Evolutionary conservation across 2,797 vertebrate genomes (phyloP), one percentile per base, ranked within the genome.

Genomic region (Australoheros facetus): DNA sequence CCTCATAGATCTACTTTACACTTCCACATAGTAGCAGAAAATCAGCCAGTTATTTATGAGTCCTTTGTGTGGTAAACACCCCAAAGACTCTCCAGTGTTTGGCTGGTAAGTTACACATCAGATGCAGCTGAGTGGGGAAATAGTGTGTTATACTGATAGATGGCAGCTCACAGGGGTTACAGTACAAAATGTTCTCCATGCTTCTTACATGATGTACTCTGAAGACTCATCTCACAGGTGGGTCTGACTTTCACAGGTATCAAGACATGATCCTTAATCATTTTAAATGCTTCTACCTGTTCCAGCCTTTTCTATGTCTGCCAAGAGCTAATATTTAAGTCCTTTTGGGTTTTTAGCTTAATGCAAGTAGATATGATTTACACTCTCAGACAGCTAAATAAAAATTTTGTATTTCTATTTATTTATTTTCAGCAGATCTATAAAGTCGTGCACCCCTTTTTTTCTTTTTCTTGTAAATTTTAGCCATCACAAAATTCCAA

Each of bases 101-200:
- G 23, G 57, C 60, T 14, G 26, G 21, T 76, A 77, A 75, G 60
- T 82, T 69, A 32, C 71, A 80, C 54, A 77, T 84, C 75, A 84
- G 66, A 87, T n/a, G 54, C 53, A 77, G 62, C 37, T 12, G 8
- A 45, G 71, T 78, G 48, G 23, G 73, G 73, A 80, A 80, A 82
- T 79, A 32, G 75, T 51, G 71, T 73, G 77, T 79, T 74, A 83
- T 77, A 70, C 37, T 85, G 83, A 86, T 79, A 71, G 62, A 80
- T 71, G 59, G 32, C 71, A 57, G 58, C 84, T 87, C 70, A 19
- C 62, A 56, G 56, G 12, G 11, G 71, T 30, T 79, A 64, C 21
- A 23, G 85, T 54, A 81, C 87, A 79, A 86, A 77, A 81, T 86
- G 83, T 87, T 74, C 84, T 48, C 5, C 12, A 66, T 78, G 64